These are phyloP conservation scores for Phalacrocorax brasilianus DNA, from an alignment of 2,113 vertebrate genomes.

Conservation along the genomic window DNA sequence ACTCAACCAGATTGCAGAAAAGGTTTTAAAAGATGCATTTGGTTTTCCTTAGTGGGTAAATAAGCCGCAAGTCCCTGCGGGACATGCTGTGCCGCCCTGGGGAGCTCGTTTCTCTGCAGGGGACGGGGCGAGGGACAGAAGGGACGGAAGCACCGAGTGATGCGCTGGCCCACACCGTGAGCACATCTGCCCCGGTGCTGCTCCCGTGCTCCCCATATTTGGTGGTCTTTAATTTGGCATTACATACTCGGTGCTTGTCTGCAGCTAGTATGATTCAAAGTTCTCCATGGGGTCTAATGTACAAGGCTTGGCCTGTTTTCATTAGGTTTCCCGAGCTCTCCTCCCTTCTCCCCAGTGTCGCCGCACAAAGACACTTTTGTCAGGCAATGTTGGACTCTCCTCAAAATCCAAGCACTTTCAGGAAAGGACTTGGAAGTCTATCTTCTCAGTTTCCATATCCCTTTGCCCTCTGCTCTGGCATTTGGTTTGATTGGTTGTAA, in stretches of 20 bases:
- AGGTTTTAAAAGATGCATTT: not conserved
- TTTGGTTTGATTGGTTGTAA: conserved; percentile 64
- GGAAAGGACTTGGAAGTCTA: conserved; percentile 77
- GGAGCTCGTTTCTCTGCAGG: not conserved
- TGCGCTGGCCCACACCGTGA: not conserved
- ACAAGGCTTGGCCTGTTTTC: conserved; percentile 72
- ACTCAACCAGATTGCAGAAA: not conserved
- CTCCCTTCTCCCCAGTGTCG: conserved; percentile 61
- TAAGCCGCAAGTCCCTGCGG: fast-evolving
- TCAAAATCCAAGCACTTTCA: conserved; percentile 77
- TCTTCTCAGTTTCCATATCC: conserved; percentile 78
- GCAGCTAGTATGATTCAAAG: conserved; percentile 54
- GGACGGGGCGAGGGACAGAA: not conserved
- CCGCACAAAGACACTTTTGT: conserved; percentile 79
- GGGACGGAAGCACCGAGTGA: not conserved
- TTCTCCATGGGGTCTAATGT: conserved; percentile 68
- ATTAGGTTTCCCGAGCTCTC: conserved; percentile 67
- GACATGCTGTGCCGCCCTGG: fast-evolving
- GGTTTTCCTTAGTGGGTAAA: not conserved
- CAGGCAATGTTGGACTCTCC: conserved; percentile 70
- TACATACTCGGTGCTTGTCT: conserved; percentile 54
- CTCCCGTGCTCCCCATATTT: conserved; percentile 5
- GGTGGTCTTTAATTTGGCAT: conserved; percentile 61
- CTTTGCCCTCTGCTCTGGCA: conserved; percentile 72
- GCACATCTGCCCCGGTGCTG: not conserved